Conservation (phyloP, 2,888 invertebrate species). For the Acronicta leporina region DNA sequence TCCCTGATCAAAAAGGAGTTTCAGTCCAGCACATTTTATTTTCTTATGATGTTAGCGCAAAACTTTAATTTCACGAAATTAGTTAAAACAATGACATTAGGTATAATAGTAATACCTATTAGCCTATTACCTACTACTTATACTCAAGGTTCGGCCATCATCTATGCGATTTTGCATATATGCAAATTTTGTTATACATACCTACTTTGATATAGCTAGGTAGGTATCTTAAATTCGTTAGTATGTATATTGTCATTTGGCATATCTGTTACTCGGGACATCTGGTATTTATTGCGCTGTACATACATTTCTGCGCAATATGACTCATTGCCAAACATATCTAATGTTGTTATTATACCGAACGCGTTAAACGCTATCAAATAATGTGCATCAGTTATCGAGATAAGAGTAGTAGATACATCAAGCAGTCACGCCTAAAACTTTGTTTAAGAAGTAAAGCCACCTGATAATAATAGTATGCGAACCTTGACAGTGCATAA, state of each 20-base stretch:
- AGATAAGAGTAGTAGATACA: neutral
- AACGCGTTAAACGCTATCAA: neutral
- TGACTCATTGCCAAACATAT: neutral
- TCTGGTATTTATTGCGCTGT: constrained; percentile 1
- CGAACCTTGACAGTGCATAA: constrained; percentile 43
- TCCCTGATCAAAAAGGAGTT: too few relatives aligned
- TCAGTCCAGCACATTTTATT: too few relatives aligned
- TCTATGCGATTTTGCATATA: too few relatives aligned
- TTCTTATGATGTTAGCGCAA: too few relatives aligned
- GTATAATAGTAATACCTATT: too few relatives aligned
- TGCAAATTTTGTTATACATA: too few relatives aligned
- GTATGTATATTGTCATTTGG: neutral
- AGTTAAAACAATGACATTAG: too few relatives aligned
- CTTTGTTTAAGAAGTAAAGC: constrained; percentile 32
- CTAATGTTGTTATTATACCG: neutral
- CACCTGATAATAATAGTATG: constrained; percentile 36
- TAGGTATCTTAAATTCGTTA: neutral
- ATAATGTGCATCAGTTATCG: neutral
- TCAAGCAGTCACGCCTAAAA: constrained; percentile 1
- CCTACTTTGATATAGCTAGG: too few relatives aligned
- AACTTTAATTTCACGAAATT: too few relatives aligned
- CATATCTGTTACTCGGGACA: neutral
- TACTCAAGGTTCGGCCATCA: too few relatives aligned
- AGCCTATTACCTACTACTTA: too few relatives aligned
- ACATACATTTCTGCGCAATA: neutral